A percentile compares a stretch with the other conserved stretches of the same genome.
Evolutionary conservation across 2,888 invertebrate species (phyloP).

Genomic region (Rhingia rostrata): DNA sequence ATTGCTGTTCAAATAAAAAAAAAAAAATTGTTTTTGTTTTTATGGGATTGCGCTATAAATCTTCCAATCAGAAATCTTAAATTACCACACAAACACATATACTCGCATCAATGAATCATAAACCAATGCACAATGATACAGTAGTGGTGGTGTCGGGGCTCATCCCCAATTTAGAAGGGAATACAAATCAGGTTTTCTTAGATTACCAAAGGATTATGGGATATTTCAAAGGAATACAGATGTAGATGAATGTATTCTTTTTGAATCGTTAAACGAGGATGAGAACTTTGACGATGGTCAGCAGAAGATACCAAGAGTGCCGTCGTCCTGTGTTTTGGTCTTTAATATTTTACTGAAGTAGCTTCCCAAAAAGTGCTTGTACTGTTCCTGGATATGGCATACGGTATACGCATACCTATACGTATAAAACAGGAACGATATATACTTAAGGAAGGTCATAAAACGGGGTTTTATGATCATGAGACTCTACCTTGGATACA

Average conservation of each 20-base stretch:
- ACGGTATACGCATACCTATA: conserved; percentile 28
- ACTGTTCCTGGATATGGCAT: neutral
- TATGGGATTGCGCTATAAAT: conserved; percentile 59
- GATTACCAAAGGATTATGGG: conserved; percentile 72
- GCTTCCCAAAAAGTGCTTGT: conserved; percentile 51
- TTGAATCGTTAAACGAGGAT: conserved; percentile 49
- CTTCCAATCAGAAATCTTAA: conserved; percentile 68
- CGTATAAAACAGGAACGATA: neutral
- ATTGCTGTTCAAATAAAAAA: conserved; percentile 60
- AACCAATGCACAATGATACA: conserved; percentile 55
- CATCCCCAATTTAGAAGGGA: conserved; percentile 25
- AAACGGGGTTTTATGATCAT: conserved; percentile 69
- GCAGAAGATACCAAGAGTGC: conserved; percentile 2
- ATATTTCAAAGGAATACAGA: conserved; percentile 53
- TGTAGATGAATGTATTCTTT: conserved; percentile 51
- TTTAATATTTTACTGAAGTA: conserved; percentile 68
- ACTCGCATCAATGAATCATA: conserved; percentile 68
- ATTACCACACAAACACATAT: conserved; percentile 33
- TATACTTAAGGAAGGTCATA: conserved; percentile 68
- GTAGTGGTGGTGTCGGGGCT: neutral
- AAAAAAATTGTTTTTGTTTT: conserved; percentile 23
- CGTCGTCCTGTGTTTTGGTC: conserved; percentile 27
- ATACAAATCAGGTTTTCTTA: conserved; percentile 69
- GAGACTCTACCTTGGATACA: conserved; percentile 31
- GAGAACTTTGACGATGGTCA: conserved; percentile 5